Percentiles rank a stretch among this genome's conserved stretches.
phyloP scores from a whole-genome alignment of 2,888 invertebrate species.

The Macaria liturata region DNA sequence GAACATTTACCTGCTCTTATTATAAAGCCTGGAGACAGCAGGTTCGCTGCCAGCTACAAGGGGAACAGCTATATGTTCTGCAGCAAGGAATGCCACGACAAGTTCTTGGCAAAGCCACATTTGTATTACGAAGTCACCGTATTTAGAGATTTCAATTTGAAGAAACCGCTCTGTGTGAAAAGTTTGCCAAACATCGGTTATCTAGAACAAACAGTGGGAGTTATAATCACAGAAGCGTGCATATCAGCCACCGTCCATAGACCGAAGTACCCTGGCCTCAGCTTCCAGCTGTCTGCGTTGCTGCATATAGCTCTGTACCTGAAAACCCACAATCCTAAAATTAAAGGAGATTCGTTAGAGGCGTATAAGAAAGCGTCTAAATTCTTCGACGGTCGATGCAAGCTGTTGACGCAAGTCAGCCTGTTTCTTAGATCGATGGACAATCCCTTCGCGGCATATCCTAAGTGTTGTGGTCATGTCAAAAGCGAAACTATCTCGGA shows the following conservation, averaged over 20 bases:
- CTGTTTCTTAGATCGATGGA: conserved; percentile 74
- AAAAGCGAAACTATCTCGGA: conserved; percentile 2
- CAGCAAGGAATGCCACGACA: conserved; percentile 68
- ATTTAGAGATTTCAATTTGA: conserved; percentile 55
- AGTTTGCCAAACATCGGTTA: conserved; percentile 83
- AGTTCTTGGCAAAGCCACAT: conserved; percentile 79
- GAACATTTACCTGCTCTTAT: conserved; percentile 75
- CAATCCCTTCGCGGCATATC: conserved; percentile 82
- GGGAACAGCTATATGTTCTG: conserved; percentile 83
- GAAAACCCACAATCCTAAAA: conserved; percentile 75
- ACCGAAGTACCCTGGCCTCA: conserved; percentile 85
- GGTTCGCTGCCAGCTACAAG: conserved; percentile 74
- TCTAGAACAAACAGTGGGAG: conserved; percentile 84
- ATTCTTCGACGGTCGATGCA: conserved; percentile 62
- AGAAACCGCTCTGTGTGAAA: conserved; percentile 69
- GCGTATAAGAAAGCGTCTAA: conserved; percentile 64
- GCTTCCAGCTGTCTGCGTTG: conserved; percentile 73
- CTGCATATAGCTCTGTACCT: conserved; percentile 82
- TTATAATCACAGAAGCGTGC: conserved; percentile 79
- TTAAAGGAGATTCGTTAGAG: conserved; percentile 44
- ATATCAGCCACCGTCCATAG: conserved; percentile 75
- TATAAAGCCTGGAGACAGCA: conserved; percentile 65
- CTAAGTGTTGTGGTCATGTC: conserved; percentile 48
- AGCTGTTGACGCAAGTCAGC: conserved; percentile 63
- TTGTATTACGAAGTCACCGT: conserved; percentile 75